Conservation (phyloP, 2,888 invertebrate species). For the Lasioglossum morio region DNA sequence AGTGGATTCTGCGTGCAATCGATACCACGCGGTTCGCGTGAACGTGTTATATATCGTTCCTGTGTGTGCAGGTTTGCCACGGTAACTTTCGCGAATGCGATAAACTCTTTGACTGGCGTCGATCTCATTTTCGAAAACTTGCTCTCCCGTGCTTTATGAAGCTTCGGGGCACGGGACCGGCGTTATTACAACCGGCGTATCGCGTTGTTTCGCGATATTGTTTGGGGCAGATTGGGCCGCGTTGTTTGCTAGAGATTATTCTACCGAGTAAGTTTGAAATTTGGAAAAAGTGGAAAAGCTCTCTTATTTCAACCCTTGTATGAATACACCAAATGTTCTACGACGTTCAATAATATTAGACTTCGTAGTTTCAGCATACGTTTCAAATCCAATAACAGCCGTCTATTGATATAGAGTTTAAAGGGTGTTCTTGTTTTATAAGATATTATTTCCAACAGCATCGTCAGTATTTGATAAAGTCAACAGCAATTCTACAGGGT, state of each 20-base stretch:
- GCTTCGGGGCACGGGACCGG: neutral
- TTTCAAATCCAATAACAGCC: no score
- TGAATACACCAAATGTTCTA: no score
- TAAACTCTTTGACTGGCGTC: constrained; percentile 10
- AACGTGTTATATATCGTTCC: neutral
- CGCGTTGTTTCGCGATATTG: constrained; percentile 2
- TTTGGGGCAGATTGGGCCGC: neutral
- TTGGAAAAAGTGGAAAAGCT: neutral
- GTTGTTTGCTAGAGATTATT: neutral
- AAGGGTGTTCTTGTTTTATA: no score
- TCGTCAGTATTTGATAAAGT: neutral
- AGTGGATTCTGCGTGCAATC: constrained; percentile 44
- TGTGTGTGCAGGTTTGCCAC: neutral
- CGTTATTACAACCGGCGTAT: neutral
- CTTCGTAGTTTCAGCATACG: no score
- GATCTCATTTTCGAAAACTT: constrained; percentile 7
- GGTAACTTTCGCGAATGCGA: constrained; percentile 7
- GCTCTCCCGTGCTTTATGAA: neutral
- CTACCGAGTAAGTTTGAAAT: neutral
- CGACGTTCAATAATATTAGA: neutral
- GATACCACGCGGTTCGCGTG: constrained; percentile 33
- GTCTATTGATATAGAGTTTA: no score
- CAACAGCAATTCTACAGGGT: neutral
- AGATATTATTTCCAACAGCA: no score
- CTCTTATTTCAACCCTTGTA: no score